Conservation (phyloP, 2,888 invertebrate genomes). For the Epinotia brunnichana region DNA sequence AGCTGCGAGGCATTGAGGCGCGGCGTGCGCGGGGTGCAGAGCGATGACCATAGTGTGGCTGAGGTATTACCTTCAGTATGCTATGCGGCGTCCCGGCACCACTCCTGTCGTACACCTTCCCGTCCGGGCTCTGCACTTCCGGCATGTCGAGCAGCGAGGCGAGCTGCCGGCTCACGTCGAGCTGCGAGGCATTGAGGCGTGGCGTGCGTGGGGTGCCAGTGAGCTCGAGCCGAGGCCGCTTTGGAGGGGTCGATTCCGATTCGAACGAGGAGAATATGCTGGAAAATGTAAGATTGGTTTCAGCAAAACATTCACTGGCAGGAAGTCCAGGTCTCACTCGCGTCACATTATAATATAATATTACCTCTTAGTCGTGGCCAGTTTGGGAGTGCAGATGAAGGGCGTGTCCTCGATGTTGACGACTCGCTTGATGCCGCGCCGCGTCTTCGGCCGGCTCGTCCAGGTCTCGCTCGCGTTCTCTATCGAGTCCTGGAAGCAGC, state of each 20-base stretch:
- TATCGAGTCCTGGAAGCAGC: slow-evolving; percentile 71
- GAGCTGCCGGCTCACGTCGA: slow-evolving; percentile 62
- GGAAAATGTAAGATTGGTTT: too few relatives aligned
- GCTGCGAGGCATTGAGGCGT: slow-evolving; percentile 52
- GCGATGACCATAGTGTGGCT: too few relatives aligned
- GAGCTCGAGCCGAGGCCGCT: slow-evolving; percentile 64
- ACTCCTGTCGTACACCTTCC: slow-evolving; percentile 53
- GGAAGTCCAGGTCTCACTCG: too few relatives aligned
- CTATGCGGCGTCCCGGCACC: slow-evolving; percentile 85
- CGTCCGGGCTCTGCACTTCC: slow-evolving; percentile 68
- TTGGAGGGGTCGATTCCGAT: slow-evolving; percentile 64
- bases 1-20: slow-evolving; percentile 53
- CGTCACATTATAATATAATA: too few relatives aligned
- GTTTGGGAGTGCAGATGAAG: slow-evolving; percentile 85
- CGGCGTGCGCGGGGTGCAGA: too few relatives aligned
- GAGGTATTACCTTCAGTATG: slow-evolving; percentile 86
- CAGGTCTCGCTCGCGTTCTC: slow-evolving; percentile 77
- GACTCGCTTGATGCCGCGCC: slow-evolving; percentile 72
- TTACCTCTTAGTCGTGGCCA: slow-evolving; percentile 68
- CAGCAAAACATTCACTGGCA: too few relatives aligned
- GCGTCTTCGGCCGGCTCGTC: slow-evolving; percentile 70
- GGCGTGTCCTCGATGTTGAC: slow-evolving; percentile 83
- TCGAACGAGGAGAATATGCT: slow-evolving; percentile 60
- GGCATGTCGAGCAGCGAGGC: slow-evolving; percentile 83
- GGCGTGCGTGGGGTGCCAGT: slow-evolving; percentile 53